Conservation (phyloP, 2,113 vertebrate genomes). For the Saguinus midas region DNA sequence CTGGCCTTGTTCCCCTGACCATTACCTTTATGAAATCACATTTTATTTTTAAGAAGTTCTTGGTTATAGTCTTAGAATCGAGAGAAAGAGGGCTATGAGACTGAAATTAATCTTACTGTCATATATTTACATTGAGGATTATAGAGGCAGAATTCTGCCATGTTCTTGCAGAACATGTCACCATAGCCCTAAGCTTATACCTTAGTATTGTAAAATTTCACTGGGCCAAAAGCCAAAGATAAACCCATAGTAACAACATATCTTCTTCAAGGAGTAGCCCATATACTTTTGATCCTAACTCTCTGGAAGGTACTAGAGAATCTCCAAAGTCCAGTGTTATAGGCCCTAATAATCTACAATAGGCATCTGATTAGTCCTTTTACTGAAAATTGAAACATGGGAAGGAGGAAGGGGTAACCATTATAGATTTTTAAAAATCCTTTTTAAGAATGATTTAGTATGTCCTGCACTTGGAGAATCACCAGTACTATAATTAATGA, state of each 20-base stretch:
- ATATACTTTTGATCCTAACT: slow-evolving; percentile 28
- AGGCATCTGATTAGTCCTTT: neutral
- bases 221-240: neutral
- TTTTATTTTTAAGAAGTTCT: slow-evolving; percentile 44
- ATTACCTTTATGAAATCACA: neutral
- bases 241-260: neutral
- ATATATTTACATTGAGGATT: slow-evolving; percentile 40
- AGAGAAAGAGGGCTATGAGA: neutral
- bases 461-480: neutral
- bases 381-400: slow-evolving; percentile 19
- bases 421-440: slow-evolving; percentile 24
- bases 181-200: neutral
- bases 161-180: neutral
- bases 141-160: slow-evolving; percentile 24
- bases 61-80: neutral
- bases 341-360: neutral
- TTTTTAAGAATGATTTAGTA: neutral
- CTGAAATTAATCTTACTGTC: slow-evolving; percentile 33
- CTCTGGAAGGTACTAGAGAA: slow-evolving; percentile 33
- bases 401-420: neutral
- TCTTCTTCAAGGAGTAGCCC: slow-evolving; percentile 2
- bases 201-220: slow-evolving; percentile 34
- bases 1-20: neutral
- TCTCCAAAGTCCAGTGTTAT: slow-evolving; percentile 19
- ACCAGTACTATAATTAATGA: neutral